These are phyloP conservation scores for Mustela lutreola DNA, from an alignment of 2,113 vertebrate species.

Conservation along the genomic window DNA sequence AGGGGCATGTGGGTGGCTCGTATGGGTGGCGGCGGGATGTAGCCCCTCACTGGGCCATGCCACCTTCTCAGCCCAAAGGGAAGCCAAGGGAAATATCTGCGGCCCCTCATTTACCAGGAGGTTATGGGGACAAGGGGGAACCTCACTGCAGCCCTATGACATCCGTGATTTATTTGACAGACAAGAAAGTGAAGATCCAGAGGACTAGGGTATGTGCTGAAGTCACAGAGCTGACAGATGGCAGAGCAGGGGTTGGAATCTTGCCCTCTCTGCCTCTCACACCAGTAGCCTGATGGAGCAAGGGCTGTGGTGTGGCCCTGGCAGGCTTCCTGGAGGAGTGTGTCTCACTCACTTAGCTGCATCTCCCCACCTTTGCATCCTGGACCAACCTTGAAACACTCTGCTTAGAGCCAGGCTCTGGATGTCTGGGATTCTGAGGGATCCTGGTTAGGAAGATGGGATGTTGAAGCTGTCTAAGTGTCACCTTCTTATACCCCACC, in stretches of 20 bases:
- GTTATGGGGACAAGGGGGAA: too few species aligned
- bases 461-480: accelerated
- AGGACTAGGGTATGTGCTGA: background rate
- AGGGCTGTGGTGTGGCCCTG: background rate
- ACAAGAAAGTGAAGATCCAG: background rate
- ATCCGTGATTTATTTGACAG: background rate
- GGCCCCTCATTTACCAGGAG: background rate
- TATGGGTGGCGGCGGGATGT: background rate
- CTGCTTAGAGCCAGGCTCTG: background rate
- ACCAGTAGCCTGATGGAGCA: background rate
- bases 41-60: background rate
- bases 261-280: background rate
- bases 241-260: background rate
- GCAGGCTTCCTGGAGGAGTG: background rate
- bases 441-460: background rate
- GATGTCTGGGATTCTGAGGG: background rate
- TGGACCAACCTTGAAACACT: background rate
- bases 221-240: background rate
- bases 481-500: background rate
- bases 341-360: background rate
- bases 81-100: background rate
- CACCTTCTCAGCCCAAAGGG: background rate
- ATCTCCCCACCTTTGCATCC: background rate
- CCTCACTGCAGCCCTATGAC: background rate
- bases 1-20: too few species aligned